phyloP scores from a whole-genome alignment of 1,140 invertebrate genomes.

The Drosophila orena region DNA sequence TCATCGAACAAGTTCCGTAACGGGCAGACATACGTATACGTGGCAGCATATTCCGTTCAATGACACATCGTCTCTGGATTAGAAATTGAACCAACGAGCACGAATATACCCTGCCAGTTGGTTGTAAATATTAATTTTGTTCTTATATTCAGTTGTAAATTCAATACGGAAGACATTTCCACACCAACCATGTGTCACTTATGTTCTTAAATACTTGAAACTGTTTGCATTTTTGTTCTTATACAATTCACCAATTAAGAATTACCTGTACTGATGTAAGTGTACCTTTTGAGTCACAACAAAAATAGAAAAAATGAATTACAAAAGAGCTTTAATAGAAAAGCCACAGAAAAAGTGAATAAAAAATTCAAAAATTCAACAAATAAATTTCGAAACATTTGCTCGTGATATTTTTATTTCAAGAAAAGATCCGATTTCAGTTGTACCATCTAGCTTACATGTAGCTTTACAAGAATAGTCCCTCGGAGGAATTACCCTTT shows the following conservation, averaged over 20 bases:
- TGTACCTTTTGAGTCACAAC: constrained; percentile 45
- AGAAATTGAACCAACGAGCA: constrained; percentile 43
- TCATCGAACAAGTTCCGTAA: constrained; percentile 56
- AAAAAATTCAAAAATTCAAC: constrained; percentile 61
- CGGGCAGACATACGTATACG: constrained; percentile 50
- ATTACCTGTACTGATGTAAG: constrained; percentile 54
- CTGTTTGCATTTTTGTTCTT: constrained; percentile 61
- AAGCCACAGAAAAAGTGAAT: constrained; percentile 63
- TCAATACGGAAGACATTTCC: constrained; percentile 20
- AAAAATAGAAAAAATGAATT: constrained; percentile 45
- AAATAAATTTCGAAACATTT: constrained; percentile 75
- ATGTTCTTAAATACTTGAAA: constrained; percentile 48
- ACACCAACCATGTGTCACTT: constrained; percentile 43
- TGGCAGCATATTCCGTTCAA: constrained; percentile 51
- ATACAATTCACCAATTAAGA: constrained; percentile 60
- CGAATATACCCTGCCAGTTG: constrained; percentile 32
- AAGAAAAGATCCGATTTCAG: constrained; percentile 74
- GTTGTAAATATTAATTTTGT: constrained; percentile 41
- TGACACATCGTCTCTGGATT: constrained; percentile 62
- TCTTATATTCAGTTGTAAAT: constrained; percentile 52
- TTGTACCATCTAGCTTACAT: constrained; percentile 44
- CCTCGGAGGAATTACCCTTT: constrained; percentile 50
- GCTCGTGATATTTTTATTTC: constrained; percentile 72
- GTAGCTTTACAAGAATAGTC: constrained; percentile 19
- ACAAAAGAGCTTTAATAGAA: constrained; percentile 56